Conservation (phyloP, 2,888 invertebrate species). For the Geophilus truncorum region DNA sequence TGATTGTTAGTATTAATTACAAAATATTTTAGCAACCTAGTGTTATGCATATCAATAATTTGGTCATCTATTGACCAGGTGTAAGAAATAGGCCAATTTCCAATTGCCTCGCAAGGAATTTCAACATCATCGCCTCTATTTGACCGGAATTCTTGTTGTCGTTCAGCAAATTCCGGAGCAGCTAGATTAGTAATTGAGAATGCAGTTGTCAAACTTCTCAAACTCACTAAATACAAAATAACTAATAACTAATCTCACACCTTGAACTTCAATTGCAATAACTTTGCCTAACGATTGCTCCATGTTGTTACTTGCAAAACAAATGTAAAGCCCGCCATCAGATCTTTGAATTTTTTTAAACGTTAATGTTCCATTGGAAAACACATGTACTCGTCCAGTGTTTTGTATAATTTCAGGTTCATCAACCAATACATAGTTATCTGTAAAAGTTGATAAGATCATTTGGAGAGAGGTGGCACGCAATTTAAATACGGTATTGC, state of each 20-base stretch:
- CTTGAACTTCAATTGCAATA: background rate
- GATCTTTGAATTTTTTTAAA: background rate
- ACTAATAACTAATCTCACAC: too few relatives aligned
- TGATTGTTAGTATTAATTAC: background rate
- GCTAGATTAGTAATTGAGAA: too few relatives aligned
- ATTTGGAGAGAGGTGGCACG: too few relatives aligned
- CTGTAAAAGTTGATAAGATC: too few relatives aligned
- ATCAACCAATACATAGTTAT: background rate
- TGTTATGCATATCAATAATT: background rate
- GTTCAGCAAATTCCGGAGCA: background rate
- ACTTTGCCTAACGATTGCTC: background rate
- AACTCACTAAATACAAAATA: too few relatives aligned
- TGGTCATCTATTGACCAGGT: background rate
- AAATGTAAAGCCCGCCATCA: background rate
- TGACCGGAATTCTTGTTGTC: background rate
- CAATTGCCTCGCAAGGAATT: background rate
- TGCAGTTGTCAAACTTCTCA: too few relatives aligned
- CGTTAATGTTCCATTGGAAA: background rate
- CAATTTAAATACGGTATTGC: too few relatives aligned
- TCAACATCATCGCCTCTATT: background rate
- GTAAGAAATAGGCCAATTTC: conserved; percentile 7
- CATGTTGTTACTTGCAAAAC: background rate
- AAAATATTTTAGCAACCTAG: background rate
- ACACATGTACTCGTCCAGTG: background rate
- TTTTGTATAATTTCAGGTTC: background rate